Percentiles rank a stretch among this genome's conserved stretches.
Evolutionary conservation across 2,113 vertebrate genomes (phyloP).

Genomic region (Thamnophis sirtalis): DNA sequence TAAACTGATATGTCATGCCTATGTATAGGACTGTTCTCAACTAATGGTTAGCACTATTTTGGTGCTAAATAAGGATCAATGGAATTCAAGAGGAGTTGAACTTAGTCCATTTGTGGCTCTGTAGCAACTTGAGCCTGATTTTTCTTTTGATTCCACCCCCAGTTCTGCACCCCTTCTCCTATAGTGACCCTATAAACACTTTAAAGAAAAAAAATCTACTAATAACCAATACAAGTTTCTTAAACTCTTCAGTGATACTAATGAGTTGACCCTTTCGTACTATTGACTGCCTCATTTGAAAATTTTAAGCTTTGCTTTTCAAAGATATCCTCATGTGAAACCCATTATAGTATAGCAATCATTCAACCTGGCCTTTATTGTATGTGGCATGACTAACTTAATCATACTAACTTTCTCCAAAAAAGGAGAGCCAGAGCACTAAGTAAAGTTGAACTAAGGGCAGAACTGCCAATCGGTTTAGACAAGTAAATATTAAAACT

Average conservation of each 20-base stretch:
- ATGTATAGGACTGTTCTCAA: neutral
- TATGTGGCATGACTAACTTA: neutral
- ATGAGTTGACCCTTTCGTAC: neutral
- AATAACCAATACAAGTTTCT: neutral
- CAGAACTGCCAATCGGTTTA: neutral
- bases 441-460: neutral
- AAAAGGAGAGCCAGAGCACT: neutral
- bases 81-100: neutral
- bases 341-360: neutral
- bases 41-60: neutral
- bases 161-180: neutral
- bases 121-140: neutral
- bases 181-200: neutral
- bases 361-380: neutral
- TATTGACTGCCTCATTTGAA: neutral
- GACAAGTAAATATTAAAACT: neutral
- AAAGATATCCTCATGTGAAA: neutral
- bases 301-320: neutral
- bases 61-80: neutral
- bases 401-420: neutral
- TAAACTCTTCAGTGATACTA: neutral
- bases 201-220: neutral
- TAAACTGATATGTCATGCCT: neutral
- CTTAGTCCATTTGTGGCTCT: neutral
- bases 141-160: neutral